A percentile compares a stretch with the other conserved stretches of the same genome.
Conservation (phyloP, 1,140 invertebrate species). For the Copidosoma floridanum region DNA sequence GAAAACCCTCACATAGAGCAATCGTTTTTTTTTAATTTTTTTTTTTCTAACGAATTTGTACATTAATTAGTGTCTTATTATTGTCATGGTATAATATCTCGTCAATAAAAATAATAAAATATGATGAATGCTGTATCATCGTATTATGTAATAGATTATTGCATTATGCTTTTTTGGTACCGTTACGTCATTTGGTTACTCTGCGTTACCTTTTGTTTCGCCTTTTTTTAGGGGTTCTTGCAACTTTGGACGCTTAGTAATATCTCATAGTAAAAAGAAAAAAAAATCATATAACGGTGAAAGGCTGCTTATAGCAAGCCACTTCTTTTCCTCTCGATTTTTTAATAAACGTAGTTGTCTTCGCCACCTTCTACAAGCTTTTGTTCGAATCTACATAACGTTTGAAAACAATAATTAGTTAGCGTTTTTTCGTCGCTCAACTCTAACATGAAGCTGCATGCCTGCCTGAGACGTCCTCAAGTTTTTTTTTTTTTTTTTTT, state of each 20-base stretch:
- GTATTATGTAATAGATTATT: conserved; percentile 57
- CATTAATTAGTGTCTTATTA: conserved; percentile 58
- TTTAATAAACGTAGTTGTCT: neutral
- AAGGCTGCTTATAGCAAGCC: conserved; percentile 14
- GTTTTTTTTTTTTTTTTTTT: no score
- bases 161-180: conserved; percentile 59
- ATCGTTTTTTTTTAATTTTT: conserved; percentile 34
- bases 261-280: conserved; percentile 14
- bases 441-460: no score
- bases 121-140: conserved; percentile 56
- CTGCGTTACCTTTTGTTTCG: conserved; percentile 22
- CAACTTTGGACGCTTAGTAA: neutral
- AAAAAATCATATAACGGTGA: neutral
- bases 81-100: conserved; percentile 54
- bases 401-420: conserved; percentile 24
- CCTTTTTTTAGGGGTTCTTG: no score
- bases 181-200: conserved; percentile 50
- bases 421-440: conserved; percentile 3
- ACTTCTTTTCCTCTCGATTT: neutral
- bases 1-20: conserved; percentile 30
- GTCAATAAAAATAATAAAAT: conserved; percentile 59
- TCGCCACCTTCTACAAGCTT: neutral
- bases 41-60: conserved; percentile 55
- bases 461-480: no score
- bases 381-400: conserved; percentile 29